These are phyloP conservation scores for Mormyrus proboscirostris DNA, from an alignment of 2,797 vertebrate species.

Conservation along the genomic window DNA sequence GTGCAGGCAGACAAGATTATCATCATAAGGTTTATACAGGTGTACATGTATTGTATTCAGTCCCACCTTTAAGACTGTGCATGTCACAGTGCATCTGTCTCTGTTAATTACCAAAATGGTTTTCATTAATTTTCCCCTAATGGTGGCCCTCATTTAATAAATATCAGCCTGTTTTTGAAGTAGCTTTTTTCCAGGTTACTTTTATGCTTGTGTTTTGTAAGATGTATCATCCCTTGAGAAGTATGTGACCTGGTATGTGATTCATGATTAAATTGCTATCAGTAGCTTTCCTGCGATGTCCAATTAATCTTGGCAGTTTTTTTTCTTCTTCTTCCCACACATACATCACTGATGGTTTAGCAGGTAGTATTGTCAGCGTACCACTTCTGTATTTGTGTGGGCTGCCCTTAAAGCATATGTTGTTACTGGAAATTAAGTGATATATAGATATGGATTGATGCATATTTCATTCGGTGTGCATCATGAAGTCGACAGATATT, in stretches of 20 bases:
- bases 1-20: neutral
- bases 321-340: neutral
- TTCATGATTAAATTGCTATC: constrained; percentile 9
- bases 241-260: neutral
- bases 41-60: neutral
- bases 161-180: neutral
- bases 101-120: neutral
- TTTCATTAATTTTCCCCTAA: neutral
- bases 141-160: neutral
- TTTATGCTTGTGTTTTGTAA: constrained; percentile 23
- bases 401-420: neutral
- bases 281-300: neutral
- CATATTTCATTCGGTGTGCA: neutral
- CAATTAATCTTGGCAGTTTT: neutral
- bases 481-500: neutral
- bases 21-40: neutral
- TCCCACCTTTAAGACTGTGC: neutral
- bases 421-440: neutral
- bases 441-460: neutral
- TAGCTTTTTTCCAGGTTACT: neutral
- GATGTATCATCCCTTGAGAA: neutral
- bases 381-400: neutral
- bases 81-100: neutral
- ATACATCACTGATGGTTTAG: neutral
- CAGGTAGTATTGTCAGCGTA: neutral